phyloP scores from a whole-genome alignment of 2,888 invertebrate species.

The Lymantria monacha region DNA sequence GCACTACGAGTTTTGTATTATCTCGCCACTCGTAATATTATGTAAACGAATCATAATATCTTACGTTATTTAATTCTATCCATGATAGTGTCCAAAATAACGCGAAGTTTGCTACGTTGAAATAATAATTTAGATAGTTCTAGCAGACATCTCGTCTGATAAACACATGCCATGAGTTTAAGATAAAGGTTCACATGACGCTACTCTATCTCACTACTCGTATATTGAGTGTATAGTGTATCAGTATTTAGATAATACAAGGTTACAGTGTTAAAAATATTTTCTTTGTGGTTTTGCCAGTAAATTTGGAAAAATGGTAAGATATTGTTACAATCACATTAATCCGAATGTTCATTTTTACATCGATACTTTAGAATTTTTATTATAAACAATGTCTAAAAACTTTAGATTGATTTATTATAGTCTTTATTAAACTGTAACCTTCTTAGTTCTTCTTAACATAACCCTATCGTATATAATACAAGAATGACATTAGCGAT shows the following conservation, averaged over 20 bases:
- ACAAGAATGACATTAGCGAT: conserved; percentile 12
- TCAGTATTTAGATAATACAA: not conserved
- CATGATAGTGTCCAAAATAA: not conserved
- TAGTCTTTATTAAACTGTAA: too few relatives aligned
- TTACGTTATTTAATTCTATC: too few relatives aligned
- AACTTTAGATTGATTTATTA: too few relatives aligned
- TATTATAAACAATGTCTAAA: too few relatives aligned
- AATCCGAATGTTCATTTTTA: too few relatives aligned
- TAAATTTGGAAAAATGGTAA: not conserved
- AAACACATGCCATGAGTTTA: conserved; percentile 11
- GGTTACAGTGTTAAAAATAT: not conserved
- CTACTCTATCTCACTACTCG: too few relatives aligned
- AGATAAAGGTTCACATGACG: conserved; percentile 16
- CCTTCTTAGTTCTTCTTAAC: too few relatives aligned
- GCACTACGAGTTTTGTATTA: too few relatives aligned
- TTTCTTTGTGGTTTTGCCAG: not conserved
- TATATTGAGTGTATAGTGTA: not conserved
- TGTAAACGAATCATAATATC: too few relatives aligned
- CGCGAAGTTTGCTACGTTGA: conserved; percentile 17
- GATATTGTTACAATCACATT: too few relatives aligned
- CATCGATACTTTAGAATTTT: too few relatives aligned
- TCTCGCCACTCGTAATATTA: too few relatives aligned
- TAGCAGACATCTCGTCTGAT: conserved; percentile 8
- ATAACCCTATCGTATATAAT: not conserved
- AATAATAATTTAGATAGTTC: conserved; percentile 8